Percentiles rank a stretch among this genome's conserved stretches.
phyloP scores from a whole-genome alignment of 2,797 vertebrate species.

The Phrynocephalus vlangalii region DNA sequence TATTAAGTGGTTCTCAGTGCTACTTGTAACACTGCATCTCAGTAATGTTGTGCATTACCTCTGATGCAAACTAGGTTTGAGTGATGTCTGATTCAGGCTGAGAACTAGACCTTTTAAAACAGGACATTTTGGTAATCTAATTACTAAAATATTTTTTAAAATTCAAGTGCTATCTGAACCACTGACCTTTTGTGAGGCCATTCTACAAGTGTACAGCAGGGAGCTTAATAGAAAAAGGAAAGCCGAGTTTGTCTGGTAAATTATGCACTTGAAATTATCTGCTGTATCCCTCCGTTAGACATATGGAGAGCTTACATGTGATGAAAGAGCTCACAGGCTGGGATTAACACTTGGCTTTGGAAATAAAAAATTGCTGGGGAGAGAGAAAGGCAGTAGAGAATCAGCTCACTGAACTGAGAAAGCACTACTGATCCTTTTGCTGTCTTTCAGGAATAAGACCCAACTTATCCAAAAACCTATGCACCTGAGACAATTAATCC shows the following conservation, averaged over 20 bases:
- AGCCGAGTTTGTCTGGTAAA: not conserved
- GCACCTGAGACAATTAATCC: slow-evolving; percentile 39
- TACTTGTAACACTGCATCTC: not conserved
- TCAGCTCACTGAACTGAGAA: slow-evolving; percentile 31
- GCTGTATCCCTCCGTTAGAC: not conserved
- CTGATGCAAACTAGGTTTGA: not conserved
- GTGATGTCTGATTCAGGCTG: not conserved
- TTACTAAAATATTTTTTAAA: too few species aligned
- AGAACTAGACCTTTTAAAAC: not conserved
- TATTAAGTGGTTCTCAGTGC: not conserved
- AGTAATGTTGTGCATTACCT: not conserved
- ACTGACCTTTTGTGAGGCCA: not conserved
- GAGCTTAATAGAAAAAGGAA: not conserved
- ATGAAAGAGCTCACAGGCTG: slow-evolving; percentile 2
- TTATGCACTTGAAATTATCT: slow-evolving; percentile 18
- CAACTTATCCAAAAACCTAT: slow-evolving; percentile 23
- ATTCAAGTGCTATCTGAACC: not conserved
- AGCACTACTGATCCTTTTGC: slow-evolving; percentile 16
- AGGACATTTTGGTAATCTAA: too few species aligned
- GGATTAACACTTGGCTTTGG: slow-evolving; percentile 25
- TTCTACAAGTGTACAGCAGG: not conserved
- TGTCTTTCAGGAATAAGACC: slow-evolving; percentile 38
- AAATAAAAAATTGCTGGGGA: slow-evolving; percentile 4
- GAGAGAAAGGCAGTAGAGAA: not conserved
- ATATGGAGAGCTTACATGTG: slow-evolving; percentile 19